Base-by-base conservation (phyloP, 2,888 invertebrate species). In the Plebejus argus region DNA sequence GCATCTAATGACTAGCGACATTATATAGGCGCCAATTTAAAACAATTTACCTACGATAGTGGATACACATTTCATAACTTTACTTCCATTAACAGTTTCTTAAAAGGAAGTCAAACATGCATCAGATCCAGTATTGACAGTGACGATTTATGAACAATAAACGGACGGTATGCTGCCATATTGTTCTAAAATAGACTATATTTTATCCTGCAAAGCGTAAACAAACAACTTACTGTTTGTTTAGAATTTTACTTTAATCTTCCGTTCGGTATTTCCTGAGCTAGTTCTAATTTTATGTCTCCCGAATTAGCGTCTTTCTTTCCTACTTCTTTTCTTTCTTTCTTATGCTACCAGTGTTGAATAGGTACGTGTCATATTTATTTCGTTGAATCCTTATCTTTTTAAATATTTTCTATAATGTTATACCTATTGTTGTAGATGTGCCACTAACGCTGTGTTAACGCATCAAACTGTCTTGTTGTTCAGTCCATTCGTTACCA, bases 81-180 rank as follows among this genome's bases (percentile, higher is more conserved):
- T 66, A 33, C 12, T 28, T 66, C 28, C 66, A 66, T 66, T 33
- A 66, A 15, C 66, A 66, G 66, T 33, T 28, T 66, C 53, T 18
- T 53, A 53, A 78, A 76, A 80, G 81, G 80, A 81, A 81, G 66
- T 79, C 70, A 66, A 66, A 76, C 45, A 61, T 78, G 77, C 78
- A 78, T 77, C 76, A 79, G 81, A 77, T 77, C 78, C 20, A 81
- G 83, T 90, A 91, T 90, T 90, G 91, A 91, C 92, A 86, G 87
- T 80, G 80, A 88, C 91, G 91, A 91, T 91, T 90, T 91, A 92
- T 89, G 88, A 86, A 88, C 86, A 87, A 87, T 88, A 88, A 89
- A 89, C 89, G 87, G 80, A 81, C 81, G 80, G 82, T 81, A 79
- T 83, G 86, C 82, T 80, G 83, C 85, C 86, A 84, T 86, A 88